phyloP scores from a whole-genome alignment of 2,113 vertebrate genomes.

The Balaenoptera acutorostrata region DNA sequence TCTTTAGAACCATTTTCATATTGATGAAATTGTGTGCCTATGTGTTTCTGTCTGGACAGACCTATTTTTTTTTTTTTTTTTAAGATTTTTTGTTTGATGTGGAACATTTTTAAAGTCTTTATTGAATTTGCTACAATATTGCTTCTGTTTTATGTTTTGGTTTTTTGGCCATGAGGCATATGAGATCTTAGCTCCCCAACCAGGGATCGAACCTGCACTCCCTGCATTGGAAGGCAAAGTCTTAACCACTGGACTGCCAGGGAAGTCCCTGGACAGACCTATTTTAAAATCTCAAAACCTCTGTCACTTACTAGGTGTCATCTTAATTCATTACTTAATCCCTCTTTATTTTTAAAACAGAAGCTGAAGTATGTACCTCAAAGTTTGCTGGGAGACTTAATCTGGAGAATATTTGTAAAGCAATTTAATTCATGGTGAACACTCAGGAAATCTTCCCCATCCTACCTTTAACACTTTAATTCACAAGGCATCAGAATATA shows the following conservation, averaged over 20 bases:
- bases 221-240: too few relatives aligned
- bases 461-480: background rate
- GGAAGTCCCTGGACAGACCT: background rate
- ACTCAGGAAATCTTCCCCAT: background rate
- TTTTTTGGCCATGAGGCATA: too few relatives aligned
- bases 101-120: too few relatives aligned
- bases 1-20: background rate
- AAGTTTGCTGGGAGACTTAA: background rate
- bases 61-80: background rate
- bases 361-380: background rate
- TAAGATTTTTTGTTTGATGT: too few relatives aligned
- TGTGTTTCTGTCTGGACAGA: background rate
- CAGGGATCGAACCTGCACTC: too few relatives aligned
- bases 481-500: background rate
- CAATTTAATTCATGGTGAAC: background rate
- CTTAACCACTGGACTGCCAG: too few relatives aligned
- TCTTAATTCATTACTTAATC: background rate
- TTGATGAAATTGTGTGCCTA: background rate
- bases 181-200: too few relatives aligned
- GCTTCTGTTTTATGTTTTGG: too few relatives aligned
- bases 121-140: too few relatives aligned
- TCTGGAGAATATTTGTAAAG: background rate
- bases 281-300: conserved; percentile 18
- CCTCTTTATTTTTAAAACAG: background rate
- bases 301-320: background rate